Conservation (phyloP, 2,888 invertebrate genomes). For the Siphlonurus alternatus region DNA sequence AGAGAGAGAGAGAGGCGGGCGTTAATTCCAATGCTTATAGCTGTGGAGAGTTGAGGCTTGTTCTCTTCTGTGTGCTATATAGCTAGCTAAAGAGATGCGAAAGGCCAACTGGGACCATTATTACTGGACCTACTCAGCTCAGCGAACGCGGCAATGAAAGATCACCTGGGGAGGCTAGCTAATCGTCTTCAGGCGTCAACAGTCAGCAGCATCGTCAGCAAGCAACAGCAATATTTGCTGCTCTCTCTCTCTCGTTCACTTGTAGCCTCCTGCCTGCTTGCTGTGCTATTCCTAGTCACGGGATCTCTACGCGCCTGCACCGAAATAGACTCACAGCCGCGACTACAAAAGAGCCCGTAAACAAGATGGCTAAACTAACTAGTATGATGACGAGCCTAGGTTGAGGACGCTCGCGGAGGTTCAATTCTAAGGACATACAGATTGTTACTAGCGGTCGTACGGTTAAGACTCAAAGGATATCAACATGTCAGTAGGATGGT, state of each 20-base stretch:
- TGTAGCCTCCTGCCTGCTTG: background rate
- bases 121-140: background rate
- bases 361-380: background rate
- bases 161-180: background rate
- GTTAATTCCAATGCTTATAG: conserved; percentile 19
- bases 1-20: conserved; percentile 15
- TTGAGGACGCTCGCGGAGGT: too few species aligned
- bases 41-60: conserved; percentile 24
- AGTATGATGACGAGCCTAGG: background rate
- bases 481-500: too few species aligned
- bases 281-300: background rate
- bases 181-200: too few species aligned
- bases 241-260: background rate
- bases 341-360: background rate
- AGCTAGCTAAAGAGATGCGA: background rate
- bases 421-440: too few species aligned
- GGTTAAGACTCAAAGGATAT: too few species aligned
- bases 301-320: background rate
- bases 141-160: background rate
- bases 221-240: background rate
- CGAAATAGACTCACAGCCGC: background rate
- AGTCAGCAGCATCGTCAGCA: too few species aligned
- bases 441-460: too few species aligned
- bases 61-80: too few species aligned
- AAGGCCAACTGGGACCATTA: background rate